phyloP scores from a whole-genome alignment of 2,888 invertebrate genomes.

The Drosophila lutescens region DNA sequence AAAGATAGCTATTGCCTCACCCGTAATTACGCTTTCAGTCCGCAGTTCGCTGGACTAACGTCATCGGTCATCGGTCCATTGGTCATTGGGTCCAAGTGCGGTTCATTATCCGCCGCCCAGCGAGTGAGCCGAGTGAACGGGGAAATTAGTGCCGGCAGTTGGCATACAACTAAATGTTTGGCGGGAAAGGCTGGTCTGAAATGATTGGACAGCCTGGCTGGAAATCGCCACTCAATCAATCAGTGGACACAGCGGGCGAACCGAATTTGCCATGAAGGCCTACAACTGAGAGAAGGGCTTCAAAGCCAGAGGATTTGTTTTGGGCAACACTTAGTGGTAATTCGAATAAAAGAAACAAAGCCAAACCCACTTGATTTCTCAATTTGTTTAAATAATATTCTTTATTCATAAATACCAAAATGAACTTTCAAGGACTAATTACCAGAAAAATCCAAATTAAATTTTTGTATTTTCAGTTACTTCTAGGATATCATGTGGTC shows the following conservation, averaged over 20 bases:
- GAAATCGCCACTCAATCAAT: conserved; percentile 66
- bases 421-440: too few species aligned
- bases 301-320: not conserved
- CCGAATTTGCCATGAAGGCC: conserved; percentile 19
- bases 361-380: not conserved
- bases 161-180: conserved; percentile 51
- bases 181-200: conserved; percentile 10
- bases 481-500: not conserved
- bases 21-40: conserved; percentile 19
- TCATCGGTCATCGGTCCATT: conserved; percentile 13
- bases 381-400: not conserved
- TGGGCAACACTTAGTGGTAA: too few species aligned
- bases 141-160: conserved; percentile 64
- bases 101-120: conserved; percentile 60
- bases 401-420: too few species aligned
- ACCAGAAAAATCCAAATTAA: too few species aligned
- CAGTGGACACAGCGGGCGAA: conserved; percentile 35
- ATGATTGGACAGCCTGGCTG: conserved; percentile 18
- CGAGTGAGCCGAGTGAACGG: conserved; percentile 42
- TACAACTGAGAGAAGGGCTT: not conserved
- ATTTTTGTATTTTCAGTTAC: too few species aligned
- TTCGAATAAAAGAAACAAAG: not conserved
- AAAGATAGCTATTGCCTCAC: not conserved
- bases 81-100: conserved; percentile 40
- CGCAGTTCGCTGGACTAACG: conserved; percentile 4